Base-by-base conservation (phyloP, 2,113 vertebrate genomes). In the Macroglossus sobrinus region DNA sequence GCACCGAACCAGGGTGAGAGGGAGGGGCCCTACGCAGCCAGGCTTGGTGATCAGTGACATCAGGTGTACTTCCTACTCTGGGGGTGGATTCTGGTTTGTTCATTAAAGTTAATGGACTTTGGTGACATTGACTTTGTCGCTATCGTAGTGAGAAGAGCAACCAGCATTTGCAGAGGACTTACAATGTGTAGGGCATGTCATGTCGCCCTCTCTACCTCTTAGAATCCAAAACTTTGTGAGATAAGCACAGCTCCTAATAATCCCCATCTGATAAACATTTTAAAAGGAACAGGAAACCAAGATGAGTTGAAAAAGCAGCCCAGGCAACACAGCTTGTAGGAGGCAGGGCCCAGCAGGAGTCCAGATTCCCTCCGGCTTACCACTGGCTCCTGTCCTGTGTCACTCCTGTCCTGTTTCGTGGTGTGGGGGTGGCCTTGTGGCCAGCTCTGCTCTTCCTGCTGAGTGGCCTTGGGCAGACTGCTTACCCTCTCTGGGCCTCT, bases 351-450 rank as follows among this genome's bases (percentile, higher is more conserved):
- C 24, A 14, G 33, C 0, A 2, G 10, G 24, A 43, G 30, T 47
- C 14, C 12, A 0, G 45, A 21, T 24, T 12, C 43, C 7, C 16
- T 7, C 26, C 40, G 81, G 35, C 38, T n/a, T 15, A 13, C 63
- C 30, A 5, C n/a, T n/a, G n/a, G 10, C 59, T 28, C 24, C 59
- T 13, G 59, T 61, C 63, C 15, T 50, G 3, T 16, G 50, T 50
- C 57, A 59, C 57, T n/a, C 14, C 63, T 24, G 24, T n/a, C 63
- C 26, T 7, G 4, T 0, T 13, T 38, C 1, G 0, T 0, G 1
- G 21, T 24, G 18, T 24, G 2, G 45, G 55, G 9, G 30, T n/a
- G 21, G 33, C 4, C 16, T 30, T 1, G 16, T 5, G 18, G 30
- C 13, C 90, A 87, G 57, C 47, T 64, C 38, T 33, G 15, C 63